These are phyloP conservation scores for Erannis defoliaria DNA, from an alignment of 2,888 invertebrate species.

Conservation along the genomic window DNA sequence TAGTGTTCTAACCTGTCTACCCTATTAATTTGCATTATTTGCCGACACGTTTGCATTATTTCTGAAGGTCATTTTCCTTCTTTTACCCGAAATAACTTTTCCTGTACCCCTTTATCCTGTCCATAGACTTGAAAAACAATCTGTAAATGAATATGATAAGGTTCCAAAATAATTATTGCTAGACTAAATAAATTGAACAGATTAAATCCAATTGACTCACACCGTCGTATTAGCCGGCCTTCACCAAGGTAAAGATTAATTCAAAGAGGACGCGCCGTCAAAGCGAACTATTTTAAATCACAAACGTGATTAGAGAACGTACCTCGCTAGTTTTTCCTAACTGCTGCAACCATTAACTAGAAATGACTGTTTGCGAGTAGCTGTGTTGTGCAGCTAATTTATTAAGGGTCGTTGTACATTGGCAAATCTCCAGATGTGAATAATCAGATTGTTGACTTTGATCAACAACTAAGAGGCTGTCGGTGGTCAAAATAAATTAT, in stretches of 20 bases:
- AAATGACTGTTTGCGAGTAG: conserved; percentile 13
- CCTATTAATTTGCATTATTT: no score
- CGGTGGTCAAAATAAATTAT: conserved; percentile 32
- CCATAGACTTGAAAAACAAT: neutral
- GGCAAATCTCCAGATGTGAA: conserved; percentile 41
- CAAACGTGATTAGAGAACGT: conserved; percentile 27
- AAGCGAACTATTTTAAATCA: neutral
- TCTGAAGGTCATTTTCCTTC: no score
- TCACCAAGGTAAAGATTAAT: conserved; percentile 39
- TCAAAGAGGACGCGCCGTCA: conserved; percentile 38
- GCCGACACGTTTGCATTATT: no score
- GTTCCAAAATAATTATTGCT: neutral
- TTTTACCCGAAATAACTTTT: no score
- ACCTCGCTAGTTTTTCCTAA: conserved; percentile 8
- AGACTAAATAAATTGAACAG: neutral
- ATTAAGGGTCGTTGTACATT: conserved; percentile 35
- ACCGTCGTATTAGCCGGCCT: conserved; percentile 37
- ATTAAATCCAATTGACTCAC: conserved; percentile 26
- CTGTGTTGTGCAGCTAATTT: conserved; percentile 32
- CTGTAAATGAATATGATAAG: neutral
- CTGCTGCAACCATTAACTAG: conserved; percentile 2
- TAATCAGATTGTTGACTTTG: conserved; percentile 36
- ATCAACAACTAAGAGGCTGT: conserved; percentile 36
- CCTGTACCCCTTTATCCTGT: no score
- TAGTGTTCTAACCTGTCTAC: no score